Conservation (phyloP, 2,888 invertebrate genomes). For the Folsomia manolachei region DNA sequence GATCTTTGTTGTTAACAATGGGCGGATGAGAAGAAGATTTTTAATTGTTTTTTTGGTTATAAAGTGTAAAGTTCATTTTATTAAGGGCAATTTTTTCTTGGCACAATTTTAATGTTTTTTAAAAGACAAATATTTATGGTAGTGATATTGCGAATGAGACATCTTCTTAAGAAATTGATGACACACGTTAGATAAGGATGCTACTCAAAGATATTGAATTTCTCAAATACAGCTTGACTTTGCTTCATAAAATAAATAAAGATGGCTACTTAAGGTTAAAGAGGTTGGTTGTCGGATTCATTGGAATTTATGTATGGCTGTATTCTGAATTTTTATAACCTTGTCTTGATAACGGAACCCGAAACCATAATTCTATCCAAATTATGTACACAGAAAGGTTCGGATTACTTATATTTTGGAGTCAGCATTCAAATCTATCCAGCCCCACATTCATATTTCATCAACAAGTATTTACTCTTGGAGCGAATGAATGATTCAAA, state of each 20-base stretch:
- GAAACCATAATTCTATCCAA: background rate
- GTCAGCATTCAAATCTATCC: too few species aligned
- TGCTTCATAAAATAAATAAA: too few species aligned
- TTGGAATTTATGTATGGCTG: background rate
- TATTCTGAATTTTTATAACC: background rate
- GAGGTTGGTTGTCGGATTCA: too few species aligned
- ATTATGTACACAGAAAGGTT: background rate
- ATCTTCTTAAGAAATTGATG: too few species aligned
- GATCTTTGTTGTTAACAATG: conserved; percentile 2
- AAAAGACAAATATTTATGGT: background rate
- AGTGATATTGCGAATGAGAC: background rate
- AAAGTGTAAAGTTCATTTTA: background rate
- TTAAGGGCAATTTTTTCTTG: background rate
- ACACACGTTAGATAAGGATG: too few species aligned
- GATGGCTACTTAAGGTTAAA: background rate
- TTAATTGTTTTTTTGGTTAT: background rate
- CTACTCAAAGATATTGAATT: too few species aligned
- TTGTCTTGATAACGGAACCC: too few species aligned
- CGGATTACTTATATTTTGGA: background rate
- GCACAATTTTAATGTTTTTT: background rate
- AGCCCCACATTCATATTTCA: background rate
- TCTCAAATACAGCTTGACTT: too few species aligned
- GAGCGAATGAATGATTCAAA: background rate
- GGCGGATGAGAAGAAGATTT: conserved; percentile 22
- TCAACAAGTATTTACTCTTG: background rate